phyloP scores from a whole-genome alignment of 2,888 invertebrate species.

The Steromphala cineraria region DNA sequence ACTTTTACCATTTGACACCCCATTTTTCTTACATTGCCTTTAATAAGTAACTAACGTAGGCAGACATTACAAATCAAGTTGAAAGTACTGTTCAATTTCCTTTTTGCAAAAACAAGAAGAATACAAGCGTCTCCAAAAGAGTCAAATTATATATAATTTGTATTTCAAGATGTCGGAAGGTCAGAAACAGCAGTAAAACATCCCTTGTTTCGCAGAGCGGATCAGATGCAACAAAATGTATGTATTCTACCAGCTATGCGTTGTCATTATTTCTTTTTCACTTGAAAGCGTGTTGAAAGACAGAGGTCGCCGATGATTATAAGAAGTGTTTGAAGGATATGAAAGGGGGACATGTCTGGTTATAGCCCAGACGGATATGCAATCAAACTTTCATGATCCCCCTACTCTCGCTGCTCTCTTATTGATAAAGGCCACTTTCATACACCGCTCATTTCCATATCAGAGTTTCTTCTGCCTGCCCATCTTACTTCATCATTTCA shows the following conservation, averaged over 20 bases:
- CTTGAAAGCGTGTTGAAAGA: slow-evolving; percentile 10
- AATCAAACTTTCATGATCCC: slow-evolving; percentile 8
- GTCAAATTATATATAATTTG: not conserved
- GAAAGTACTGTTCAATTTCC: too few species aligned
- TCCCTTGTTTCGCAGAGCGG: not conserved
- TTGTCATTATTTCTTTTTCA: slow-evolving; percentile 2
- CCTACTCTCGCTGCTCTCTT: not conserved
- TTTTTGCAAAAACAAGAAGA: too few species aligned
- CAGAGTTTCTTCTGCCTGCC: not conserved
- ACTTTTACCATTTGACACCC: too few species aligned
- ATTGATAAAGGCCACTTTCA: slow-evolving; percentile 5
- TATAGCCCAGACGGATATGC: not conserved
- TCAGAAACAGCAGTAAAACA: not conserved
- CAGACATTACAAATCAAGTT: too few species aligned
- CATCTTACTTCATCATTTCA: not conserved
- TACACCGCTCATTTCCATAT: slow-evolving; percentile 2
- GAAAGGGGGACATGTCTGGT: slow-evolving; percentile 5
- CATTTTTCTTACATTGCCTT: too few species aligned
- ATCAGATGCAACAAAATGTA: not conserved
- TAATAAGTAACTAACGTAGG: too few species aligned
- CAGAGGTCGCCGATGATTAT: not conserved
- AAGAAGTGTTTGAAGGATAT: slow-evolving; percentile 8
- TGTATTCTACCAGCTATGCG: not conserved
- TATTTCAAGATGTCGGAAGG: not conserved
- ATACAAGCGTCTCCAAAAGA: not conserved